Conservation (phyloP, 64 coral and sea anemone species). For the Astreopora myriophthalma region DNA sequence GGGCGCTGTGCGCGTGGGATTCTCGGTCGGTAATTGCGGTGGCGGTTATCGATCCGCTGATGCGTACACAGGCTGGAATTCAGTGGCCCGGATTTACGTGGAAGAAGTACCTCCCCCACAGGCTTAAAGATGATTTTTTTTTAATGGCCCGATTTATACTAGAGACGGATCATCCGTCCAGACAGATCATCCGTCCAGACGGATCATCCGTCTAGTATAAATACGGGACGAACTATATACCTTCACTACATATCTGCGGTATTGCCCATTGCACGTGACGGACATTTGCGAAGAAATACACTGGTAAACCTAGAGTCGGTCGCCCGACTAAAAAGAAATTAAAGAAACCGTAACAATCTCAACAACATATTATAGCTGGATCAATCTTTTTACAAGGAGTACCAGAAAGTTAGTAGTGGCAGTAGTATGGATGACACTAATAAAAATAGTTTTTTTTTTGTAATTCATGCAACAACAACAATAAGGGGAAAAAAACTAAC, state of each 20-base stretch:
- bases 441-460: background rate
- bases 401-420: background rate
- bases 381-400: background rate
- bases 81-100: background rate
- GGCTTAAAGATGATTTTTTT: too few relatives aligned
- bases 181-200: too few relatives aligned
- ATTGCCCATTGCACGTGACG: too few relatives aligned
- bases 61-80: background rate
- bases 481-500: background rate
- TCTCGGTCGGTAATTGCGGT: background rate
- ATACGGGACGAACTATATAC: too few relatives aligned
- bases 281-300: too few relatives aligned
- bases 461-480: background rate
- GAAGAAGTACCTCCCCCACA: background rate
- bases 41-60: background rate
- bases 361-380: background rate
- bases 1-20: background rate
- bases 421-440: background rate
- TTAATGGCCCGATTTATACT: too few relatives aligned
- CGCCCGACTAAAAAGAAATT: too few relatives aligned
- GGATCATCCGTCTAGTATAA: too few relatives aligned
- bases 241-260: too few relatives aligned
- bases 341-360: background rate
- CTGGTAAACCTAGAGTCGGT: too few relatives aligned
- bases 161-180: too few relatives aligned